Percentiles rank a stretch among this genome's conserved stretches.
These are phyloP conservation scores for Caretta caretta DNA, from an alignment of 2,113 vertebrate species.

Conservation along the genomic window DNA sequence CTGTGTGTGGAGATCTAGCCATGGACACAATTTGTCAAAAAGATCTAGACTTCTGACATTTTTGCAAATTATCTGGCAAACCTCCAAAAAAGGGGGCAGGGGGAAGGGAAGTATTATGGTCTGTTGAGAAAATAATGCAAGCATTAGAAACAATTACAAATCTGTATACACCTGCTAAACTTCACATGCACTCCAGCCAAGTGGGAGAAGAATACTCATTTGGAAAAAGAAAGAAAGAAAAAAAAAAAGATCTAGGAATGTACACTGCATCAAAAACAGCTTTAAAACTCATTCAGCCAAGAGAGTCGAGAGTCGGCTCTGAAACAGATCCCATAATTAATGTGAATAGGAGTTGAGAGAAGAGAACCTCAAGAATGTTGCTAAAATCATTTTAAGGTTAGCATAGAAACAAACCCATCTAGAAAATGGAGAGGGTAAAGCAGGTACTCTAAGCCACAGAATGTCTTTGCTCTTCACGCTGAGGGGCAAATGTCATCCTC, in stretches of 20 bases:
- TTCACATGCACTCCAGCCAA: conserved; percentile 70
- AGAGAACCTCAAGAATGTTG: conserved; percentile 55
- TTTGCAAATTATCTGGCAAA: conserved; percentile 59
- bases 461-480: neutral
- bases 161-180: conserved; percentile 69
- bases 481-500: neutral
- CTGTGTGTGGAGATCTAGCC: neutral
- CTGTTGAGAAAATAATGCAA: conserved; percentile 67
- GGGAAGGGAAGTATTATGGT: conserved; percentile 35
- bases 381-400: neutral
- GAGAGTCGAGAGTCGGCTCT: conserved; percentile 13
- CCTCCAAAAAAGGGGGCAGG: conserved; percentile 45
- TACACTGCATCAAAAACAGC: conserved; percentile 64
- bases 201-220: conserved; percentile 50
- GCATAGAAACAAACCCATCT: conserved; percentile 46
- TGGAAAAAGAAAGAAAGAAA: neutral
- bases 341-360: conserved; percentile 66
- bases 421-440: conserved; percentile 14
- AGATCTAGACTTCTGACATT: conserved; percentile 58
- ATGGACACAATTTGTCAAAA: neutral
- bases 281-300: conserved; percentile 62
- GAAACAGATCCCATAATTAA: conserved; percentile 71
- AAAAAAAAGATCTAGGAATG: conserved; percentile 43
- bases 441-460: neutral
- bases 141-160: conserved; percentile 76